A percentile compares a stretch with the other conserved stretches of the same genome.
Conservation (phyloP, 2,888 invertebrate species). For the Caenorhabditis uteleia region DNA sequence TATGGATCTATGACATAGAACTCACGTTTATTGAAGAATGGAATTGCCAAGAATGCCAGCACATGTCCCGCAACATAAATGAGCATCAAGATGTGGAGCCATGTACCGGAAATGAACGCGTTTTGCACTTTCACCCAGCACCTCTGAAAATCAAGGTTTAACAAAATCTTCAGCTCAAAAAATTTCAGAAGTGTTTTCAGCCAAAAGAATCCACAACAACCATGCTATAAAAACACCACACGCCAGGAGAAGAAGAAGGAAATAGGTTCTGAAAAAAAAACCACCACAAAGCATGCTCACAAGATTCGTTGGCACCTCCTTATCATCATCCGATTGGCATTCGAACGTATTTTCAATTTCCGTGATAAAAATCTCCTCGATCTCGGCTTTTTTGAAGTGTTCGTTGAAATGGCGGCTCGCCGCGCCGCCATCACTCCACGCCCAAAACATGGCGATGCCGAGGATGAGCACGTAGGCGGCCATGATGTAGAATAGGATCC, state of each 20-base stretch:
- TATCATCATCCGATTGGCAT: constrained; percentile 50
- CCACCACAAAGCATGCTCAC: constrained; percentile 50
- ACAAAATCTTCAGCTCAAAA: constrained; percentile 2
- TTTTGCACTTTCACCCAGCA: constrained; percentile 45
- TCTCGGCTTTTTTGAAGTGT: constrained; percentile 54
- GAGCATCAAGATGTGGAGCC: constrained; percentile 47
- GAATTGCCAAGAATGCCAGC: constrained; percentile 42
- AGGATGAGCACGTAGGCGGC: constrained; percentile 38
- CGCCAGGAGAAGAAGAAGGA: constrained; percentile 5
- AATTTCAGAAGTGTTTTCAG: not conserved
- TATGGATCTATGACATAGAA: too few relatives aligned
- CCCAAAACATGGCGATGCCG: constrained; percentile 38
- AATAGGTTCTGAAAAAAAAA: constrained; percentile 9
- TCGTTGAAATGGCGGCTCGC: constrained; percentile 46
- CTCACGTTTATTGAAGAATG: constrained; percentile 51
- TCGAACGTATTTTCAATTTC: constrained; percentile 38
- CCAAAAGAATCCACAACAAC: constrained; percentile 15
- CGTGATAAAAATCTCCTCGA: constrained; percentile 46
- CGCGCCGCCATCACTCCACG: constrained; percentile 44
- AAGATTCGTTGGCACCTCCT: constrained; percentile 44
- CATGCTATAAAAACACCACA: constrained; percentile 8
- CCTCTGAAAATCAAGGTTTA: constrained; percentile 32
- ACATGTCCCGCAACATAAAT: constrained; percentile 41
- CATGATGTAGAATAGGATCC: constrained; percentile 39
- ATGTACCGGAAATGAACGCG: constrained; percentile 39